phyloP scores from a whole-genome alignment of 2,888 invertebrate species.

The Anthophora plumipes region DNA sequence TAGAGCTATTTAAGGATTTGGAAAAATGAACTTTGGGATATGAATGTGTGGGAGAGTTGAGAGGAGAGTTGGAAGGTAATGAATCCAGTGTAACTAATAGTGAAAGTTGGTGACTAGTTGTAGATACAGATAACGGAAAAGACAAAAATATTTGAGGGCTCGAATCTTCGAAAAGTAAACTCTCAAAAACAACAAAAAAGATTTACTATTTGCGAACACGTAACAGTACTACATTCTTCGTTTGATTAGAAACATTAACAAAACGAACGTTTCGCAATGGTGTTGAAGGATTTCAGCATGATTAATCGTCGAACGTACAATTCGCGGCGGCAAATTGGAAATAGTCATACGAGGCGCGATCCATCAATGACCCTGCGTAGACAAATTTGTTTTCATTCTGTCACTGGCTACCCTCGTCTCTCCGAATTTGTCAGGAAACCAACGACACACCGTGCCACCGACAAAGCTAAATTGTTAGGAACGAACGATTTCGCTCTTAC shows the following conservation, averaged over 20 bases:
- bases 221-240: not conserved
- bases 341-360: conserved; percentile 40
- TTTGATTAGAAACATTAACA: not conserved
- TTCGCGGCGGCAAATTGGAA: conserved; percentile 20
- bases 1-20: too few relatives aligned
- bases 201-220: not conserved
- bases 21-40: too few relatives aligned
- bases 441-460: conserved; percentile 69
- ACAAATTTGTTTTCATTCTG: conserved; percentile 70
- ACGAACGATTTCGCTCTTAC: conserved; percentile 63
- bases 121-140: too few relatives aligned
- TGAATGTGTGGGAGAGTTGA: too few relatives aligned
- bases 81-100: too few relatives aligned
- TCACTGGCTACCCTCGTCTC: conserved; percentile 55
- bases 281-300: not conserved
- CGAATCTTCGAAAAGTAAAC: too few relatives aligned
- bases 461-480: conserved; percentile 71
- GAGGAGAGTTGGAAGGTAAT: too few relatives aligned
- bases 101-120: too few relatives aligned
- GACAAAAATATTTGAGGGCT: too few relatives aligned
- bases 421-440: conserved; percentile 77
- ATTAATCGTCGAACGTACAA: conserved; percentile 19
- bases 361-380: conserved; percentile 50
- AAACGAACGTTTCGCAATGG: not conserved
- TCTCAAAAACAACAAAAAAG: not conserved